phyloP scores from a whole-genome alignment of 2,113 vertebrate genomes.

The Ctenodactylus gundi region DNA sequence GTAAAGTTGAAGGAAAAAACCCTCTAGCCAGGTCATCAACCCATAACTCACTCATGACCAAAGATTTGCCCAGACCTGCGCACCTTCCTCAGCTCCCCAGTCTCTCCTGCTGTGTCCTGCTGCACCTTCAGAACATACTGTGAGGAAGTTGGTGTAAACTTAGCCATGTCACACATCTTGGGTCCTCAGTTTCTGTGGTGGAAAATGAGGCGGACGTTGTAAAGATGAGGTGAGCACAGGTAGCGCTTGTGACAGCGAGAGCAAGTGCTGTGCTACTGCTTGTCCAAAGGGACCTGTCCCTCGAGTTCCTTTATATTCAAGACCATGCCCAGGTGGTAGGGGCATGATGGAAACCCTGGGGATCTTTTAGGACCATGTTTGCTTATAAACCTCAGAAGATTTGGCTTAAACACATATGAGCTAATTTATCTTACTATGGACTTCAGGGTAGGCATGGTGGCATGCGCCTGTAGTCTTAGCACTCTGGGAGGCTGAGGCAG shows the following conservation, averaged over 20 bases:
- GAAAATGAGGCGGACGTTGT: background rate
- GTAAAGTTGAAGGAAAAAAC: background rate
- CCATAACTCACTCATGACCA: background rate
- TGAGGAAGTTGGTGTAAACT: background rate
- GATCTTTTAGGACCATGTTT: background rate
- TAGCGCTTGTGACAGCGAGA: background rate
- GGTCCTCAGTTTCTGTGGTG: background rate
- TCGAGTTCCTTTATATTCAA: background rate
- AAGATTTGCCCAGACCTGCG: background rate
- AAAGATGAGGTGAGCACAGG: background rate
- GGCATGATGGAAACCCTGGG: background rate
- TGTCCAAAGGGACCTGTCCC: background rate
- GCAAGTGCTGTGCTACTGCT: background rate
- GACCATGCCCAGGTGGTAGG: background rate
- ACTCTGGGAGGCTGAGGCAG: too few species aligned
- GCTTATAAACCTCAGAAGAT: background rate
- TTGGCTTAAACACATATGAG: too few species aligned
- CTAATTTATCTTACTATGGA: too few species aligned
- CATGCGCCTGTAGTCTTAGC: too few species aligned
- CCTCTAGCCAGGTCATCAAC: background rate
- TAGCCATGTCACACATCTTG: background rate
- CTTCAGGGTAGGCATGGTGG: too few species aligned
- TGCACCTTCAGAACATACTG: too few species aligned
- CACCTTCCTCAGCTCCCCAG: too few species aligned
- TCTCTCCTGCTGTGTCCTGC: fast-evolving